Percentiles rank a stretch among this genome's conserved stretches.
These are phyloP conservation scores for Muscina levida DNA, from an alignment of 2,888 invertebrate species.

Conservation along the genomic window DNA sequence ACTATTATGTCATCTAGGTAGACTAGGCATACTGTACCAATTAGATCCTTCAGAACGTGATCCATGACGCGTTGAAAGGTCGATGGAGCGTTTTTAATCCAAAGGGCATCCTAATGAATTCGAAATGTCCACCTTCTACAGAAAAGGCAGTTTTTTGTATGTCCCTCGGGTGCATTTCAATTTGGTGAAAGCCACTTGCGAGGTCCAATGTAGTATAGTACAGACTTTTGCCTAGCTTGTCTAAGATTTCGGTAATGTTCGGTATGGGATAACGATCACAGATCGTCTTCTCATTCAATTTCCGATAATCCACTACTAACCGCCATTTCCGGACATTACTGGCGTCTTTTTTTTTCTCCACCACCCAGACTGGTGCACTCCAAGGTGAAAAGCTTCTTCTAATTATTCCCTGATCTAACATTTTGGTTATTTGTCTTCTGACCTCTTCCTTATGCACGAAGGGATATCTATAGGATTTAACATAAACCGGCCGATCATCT, in stretches of 20 bases:
- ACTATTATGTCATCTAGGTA: constrained; percentile 17
- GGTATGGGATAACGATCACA: constrained; percentile 29
- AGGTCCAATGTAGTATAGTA: constrained; percentile 33
- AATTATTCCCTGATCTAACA: constrained; percentile 30
- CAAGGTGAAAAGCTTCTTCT: no score
- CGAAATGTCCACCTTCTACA: constrained; percentile 7
- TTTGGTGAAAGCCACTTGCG: constrained; percentile 30
- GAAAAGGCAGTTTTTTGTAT: constrained; percentile 28
- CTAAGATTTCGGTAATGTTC: constrained; percentile 15
- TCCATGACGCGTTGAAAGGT: constrained; percentile 33
- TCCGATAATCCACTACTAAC: neutral
- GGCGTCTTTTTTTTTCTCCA: constrained; percentile 13
- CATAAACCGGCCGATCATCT: constrained; percentile 64
- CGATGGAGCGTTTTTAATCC: constrained; percentile 10
- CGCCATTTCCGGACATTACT: constrained; percentile 13
- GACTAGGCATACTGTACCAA: neutral
- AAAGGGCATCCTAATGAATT: constrained; percentile 15
- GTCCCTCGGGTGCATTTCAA: constrained; percentile 12
- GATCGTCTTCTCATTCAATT: constrained; percentile 30
- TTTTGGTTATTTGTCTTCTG: constrained; percentile 29
- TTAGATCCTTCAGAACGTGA: neutral
- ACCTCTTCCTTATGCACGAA: constrained; percentile 61
- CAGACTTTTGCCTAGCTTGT: constrained; percentile 17
- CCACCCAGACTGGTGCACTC: no score
- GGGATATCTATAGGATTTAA: constrained; percentile 64